phyloP scores from a whole-genome alignment of 2,888 invertebrate species.

The Tanytarsus gracilentus region DNA sequence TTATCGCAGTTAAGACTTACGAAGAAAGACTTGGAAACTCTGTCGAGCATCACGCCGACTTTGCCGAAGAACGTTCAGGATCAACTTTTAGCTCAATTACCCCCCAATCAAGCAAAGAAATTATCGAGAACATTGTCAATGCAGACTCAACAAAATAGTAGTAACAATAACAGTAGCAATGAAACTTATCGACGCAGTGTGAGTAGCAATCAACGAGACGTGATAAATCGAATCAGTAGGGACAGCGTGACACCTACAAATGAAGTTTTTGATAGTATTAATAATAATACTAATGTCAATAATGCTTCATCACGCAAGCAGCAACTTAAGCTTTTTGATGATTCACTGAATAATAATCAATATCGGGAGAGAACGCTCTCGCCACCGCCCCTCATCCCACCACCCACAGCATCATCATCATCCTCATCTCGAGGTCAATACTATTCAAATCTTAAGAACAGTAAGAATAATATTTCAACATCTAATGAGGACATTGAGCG shows the following conservation, averaged over 20 bases:
- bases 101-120: conserved; percentile 58
- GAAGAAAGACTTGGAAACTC: conserved; percentile 59
- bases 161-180: background rate
- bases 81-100: conserved; percentile 59
- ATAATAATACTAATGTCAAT: conserved; percentile 13
- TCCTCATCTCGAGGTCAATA: background rate
- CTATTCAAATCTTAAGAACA: conserved; percentile 8
- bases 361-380: conserved; percentile 9
- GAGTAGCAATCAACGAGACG: conserved; percentile 4
- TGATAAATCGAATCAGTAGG: background rate
- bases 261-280: conserved; percentile 19
- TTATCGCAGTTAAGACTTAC: conserved; percentile 58
- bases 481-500: conserved; percentile 15
- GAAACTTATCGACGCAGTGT: conserved; percentile 18
- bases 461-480: background rate
- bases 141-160: conserved; percentile 33
- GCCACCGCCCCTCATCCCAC: conserved; percentile 2
- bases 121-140: conserved; percentile 57
- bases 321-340: conserved; percentile 1
- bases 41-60: conserved; percentile 61
- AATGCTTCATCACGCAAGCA: background rate
- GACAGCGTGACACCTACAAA: conserved; percentile 27
- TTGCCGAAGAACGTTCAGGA: conserved; percentile 62
- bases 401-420: conserved; percentile 6
- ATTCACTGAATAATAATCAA: conserved; percentile 16